These are phyloP conservation scores for Tiaroga cobitis DNA, from an alignment of 2,797 vertebrate genomes.

Conservation along the genomic window DNA sequence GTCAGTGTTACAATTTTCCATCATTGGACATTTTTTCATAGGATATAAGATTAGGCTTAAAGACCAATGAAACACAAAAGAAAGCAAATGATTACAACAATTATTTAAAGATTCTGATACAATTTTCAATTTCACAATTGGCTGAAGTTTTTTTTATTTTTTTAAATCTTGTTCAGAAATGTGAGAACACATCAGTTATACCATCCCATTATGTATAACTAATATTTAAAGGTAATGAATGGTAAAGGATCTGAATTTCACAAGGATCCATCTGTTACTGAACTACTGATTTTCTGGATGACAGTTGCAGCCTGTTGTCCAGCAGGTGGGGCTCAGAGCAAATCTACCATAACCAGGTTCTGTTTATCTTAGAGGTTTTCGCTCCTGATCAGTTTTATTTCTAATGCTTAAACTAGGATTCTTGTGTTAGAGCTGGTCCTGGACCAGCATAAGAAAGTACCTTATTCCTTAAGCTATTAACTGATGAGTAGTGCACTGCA, in stretches of 20 bases:
- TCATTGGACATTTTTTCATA: background rate
- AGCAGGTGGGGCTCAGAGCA: constrained; percentile 27
- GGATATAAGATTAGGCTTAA: background rate
- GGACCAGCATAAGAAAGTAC: background rate
- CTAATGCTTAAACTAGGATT: background rate
- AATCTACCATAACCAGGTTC: background rate
- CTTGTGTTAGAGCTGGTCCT: background rate
- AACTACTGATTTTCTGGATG: background rate
- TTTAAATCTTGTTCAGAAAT: background rate
- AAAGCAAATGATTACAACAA: background rate
- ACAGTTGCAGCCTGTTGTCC: constrained; percentile 6
- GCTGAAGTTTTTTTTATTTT: background rate
- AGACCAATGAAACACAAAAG: background rate
- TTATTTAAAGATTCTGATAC: background rate
- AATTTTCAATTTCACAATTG: background rate
- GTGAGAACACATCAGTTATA: background rate
- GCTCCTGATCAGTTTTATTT: background rate
- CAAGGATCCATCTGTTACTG: background rate
- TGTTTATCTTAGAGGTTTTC: background rate
- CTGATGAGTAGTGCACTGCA: background rate
- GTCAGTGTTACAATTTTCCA: background rate
- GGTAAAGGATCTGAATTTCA: background rate
- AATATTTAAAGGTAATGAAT: background rate
- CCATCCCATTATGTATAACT: background rate
- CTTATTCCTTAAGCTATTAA: background rate